A percentile compares a stretch with the other conserved stretches of the same genome.
Conservation (phyloP, 2,113 vertebrate genomes). For the Catharus bicknelli region DNA sequence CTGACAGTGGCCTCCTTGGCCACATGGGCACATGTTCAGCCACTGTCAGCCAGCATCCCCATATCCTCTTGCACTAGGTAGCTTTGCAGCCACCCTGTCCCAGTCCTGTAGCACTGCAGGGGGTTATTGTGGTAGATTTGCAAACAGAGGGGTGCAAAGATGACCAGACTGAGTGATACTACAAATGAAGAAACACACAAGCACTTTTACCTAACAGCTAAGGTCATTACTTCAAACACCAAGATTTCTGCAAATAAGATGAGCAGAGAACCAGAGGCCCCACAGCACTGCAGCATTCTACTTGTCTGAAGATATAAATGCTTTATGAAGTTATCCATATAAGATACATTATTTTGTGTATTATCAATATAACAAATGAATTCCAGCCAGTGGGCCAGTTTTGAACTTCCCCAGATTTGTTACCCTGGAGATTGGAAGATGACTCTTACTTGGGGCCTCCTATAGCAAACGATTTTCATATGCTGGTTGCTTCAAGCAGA, state of each 20-base stretch:
- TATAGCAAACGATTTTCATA: accelerated
- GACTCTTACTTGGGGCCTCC: not conserved
- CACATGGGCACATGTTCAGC: not conserved
- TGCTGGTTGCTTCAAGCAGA: not conserved
- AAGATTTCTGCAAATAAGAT: not conserved
- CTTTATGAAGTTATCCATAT: not conserved
- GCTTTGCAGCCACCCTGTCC: not conserved
- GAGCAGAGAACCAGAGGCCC: not conserved
- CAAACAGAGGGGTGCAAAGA: not conserved
- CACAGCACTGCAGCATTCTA: not conserved
- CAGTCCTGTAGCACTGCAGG: not conserved
- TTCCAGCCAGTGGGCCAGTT: not conserved
- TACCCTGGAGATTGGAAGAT: not conserved
- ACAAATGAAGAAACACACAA: not conserved
- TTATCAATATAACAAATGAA: not conserved
- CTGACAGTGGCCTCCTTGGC: not conserved
- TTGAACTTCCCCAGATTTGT: not conserved
- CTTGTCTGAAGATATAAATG: not conserved
- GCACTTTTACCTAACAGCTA: not conserved
- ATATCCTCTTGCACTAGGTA: not conserved
- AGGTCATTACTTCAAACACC: not conserved
- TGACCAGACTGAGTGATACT: not conserved
- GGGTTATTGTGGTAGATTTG: not conserved
- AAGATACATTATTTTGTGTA: not conserved
- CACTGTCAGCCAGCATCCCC: not conserved